Percentiles rank a stretch among this genome's conserved stretches.
Conservation (phyloP, 2,797 vertebrate genomes). For the Girardinus metallicus region DNA sequence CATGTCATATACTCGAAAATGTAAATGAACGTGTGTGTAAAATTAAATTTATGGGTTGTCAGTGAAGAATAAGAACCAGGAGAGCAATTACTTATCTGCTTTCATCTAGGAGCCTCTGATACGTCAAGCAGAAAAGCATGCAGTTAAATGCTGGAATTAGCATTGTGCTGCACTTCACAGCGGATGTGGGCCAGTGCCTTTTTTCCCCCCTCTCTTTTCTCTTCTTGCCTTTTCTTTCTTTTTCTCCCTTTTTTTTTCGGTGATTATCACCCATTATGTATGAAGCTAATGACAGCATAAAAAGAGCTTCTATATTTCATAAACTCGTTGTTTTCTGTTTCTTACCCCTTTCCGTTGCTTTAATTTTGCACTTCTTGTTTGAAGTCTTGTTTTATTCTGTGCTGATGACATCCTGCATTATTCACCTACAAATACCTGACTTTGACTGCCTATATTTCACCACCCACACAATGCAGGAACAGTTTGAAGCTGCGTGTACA, state of each 20-base stretch:
- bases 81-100: slow-evolving; percentile 99
- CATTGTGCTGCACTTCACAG: slow-evolving; percentile 95
- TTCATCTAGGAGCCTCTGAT: slow-evolving; percentile 99
- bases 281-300: slow-evolving; percentile 91
- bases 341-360: slow-evolving; percentile 6
- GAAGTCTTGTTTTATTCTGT: slow-evolving; percentile 12
- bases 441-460: slow-evolving; percentile 25
- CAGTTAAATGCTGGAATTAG: slow-evolving; percentile 99
- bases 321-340: slow-evolving; percentile 86
- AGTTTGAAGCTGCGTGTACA: slow-evolving; percentile 28
- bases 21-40: slow-evolving; percentile 99
- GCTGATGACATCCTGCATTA: slow-evolving; percentile 39
- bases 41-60: slow-evolving; percentile 99
- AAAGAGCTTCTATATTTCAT: slow-evolving; percentile 86
- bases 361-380: slow-evolving; percentile 15
- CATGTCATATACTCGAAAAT: slow-evolving; percentile 99
- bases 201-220: slow-evolving; percentile 84
- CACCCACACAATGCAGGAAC: slow-evolving; percentile 19
- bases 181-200: slow-evolving; percentile 94
- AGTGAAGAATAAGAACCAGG: slow-evolving; percentile 99
- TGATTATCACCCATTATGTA: slow-evolving; percentile 93
- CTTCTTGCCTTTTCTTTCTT: slow-evolving; percentile 30
- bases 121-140: slow-evolving; percentile 99
- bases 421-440: slow-evolving; percentile 41
- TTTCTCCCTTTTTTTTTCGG: slow-evolving; percentile 62